These are phyloP conservation scores for Solea senegalensis DNA, from an alignment of 2,113 vertebrate genomes.

Conservation along the genomic window DNA sequence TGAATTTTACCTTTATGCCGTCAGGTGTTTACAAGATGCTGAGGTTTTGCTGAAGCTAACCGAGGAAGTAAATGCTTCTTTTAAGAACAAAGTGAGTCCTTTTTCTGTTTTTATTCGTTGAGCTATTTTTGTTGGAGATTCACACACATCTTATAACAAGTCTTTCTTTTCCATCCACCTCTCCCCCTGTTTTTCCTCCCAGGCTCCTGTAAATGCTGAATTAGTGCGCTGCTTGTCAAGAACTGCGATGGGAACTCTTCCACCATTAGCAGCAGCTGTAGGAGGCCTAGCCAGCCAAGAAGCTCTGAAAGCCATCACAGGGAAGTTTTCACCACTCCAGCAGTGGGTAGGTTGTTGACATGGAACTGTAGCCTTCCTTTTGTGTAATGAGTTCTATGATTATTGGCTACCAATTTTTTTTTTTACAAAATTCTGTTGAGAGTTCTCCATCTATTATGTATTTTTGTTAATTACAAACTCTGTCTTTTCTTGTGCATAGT, in stretches of 20 bases:
- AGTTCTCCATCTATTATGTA: neutral
- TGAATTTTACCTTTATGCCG: conserved; percentile 29
- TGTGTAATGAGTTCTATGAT: neutral
- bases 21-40: conserved; percentile 91
- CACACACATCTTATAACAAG: too few relatives aligned
- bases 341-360: conserved; percentile 89
- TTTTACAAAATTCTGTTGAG: too few relatives aligned
- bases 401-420: too few relatives aligned
- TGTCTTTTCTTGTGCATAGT: conserved; percentile 72
- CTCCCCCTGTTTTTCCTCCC: neutral
- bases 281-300: conserved; percentile 96
- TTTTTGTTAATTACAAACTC: neutral
- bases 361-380: neutral
- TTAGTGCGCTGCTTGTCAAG: conserved; percentile 88
- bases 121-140: neutral
- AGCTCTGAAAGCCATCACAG: conserved; percentile 95
- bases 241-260: conserved; percentile 88
- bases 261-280: conserved; percentile 90
- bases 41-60: conserved; percentile 89
- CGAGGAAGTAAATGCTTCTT: conserved; percentile 83
- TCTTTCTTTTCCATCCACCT: neutral
- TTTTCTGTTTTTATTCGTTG: neutral
- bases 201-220: conserved; percentile 83
- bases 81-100: conserved; percentile 87
- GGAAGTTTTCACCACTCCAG: conserved; percentile 96